Conservation (phyloP, 2,113 vertebrate species). For the Uropsilus gracilis region DNA sequence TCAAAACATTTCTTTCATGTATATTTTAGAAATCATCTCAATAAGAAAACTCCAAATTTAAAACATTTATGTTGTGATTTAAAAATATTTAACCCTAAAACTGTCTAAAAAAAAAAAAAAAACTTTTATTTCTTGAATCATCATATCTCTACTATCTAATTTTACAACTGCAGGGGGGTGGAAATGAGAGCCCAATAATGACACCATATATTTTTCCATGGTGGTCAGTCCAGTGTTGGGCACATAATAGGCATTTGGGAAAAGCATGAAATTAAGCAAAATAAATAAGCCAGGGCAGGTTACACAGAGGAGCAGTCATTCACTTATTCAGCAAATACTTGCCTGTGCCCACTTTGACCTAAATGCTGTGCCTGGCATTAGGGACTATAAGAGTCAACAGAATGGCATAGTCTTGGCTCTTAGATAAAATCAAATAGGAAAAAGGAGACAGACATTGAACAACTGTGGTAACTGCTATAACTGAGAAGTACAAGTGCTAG, state of each 20-base stretch:
- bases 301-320: not conserved
- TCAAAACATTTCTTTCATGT: not conserved
- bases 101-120: not conserved
- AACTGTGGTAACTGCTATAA: not conserved
- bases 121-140: not conserved
- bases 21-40: slow-evolving; percentile 26
- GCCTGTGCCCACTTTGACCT: not conserved
- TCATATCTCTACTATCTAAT: not conserved
- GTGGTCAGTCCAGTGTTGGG: not conserved
- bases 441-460: not conserved
- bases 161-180: not conserved
- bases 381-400: not conserved
- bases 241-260: not conserved
- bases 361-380: not conserved
- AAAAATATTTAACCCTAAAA: not conserved
- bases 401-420: not conserved
- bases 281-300: not conserved
- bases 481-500: not conserved
- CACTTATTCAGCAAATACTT: not conserved
- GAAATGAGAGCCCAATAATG: not conserved
- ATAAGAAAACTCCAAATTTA: not conserved
- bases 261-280: not conserved
- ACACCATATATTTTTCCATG: not conserved
- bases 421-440: not conserved
- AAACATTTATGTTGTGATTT: not conserved